These are phyloP conservation scores for Drosophila falleni DNA, from an alignment of 2,888 invertebrate species.

Conservation along the genomic window DNA sequence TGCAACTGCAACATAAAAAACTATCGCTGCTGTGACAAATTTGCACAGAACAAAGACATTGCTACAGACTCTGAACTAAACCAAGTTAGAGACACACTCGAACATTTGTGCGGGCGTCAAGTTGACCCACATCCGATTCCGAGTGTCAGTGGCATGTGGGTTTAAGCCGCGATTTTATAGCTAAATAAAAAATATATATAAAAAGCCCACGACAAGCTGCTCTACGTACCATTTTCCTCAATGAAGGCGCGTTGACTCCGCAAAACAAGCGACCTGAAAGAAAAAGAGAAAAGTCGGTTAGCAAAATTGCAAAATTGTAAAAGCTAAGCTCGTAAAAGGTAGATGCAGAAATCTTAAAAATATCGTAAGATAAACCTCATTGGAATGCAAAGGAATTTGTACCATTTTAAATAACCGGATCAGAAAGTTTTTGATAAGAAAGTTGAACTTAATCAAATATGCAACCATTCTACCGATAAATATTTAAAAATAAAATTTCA, in stretches of 20 bases:
- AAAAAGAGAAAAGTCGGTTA: conserved; percentile 34
- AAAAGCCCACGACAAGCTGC: conserved; percentile 52
- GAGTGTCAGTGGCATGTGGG: conserved; percentile 63
- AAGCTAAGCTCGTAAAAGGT: background rate
- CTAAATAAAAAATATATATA: conserved; percentile 39
- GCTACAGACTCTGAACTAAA: conserved; percentile 1
- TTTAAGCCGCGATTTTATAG: conserved; percentile 54
- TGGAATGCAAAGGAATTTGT: background rate
- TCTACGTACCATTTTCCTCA: conserved; percentile 84
- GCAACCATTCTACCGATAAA: too few species aligned
- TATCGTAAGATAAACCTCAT: background rate
- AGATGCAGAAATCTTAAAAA: background rate
- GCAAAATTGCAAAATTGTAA: conserved; percentile 12
- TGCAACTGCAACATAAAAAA: conserved; percentile 32
- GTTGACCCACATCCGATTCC: conserved; percentile 73
- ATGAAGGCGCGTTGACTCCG: conserved; percentile 84
- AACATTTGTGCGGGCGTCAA: conserved; percentile 69
- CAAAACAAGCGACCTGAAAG: conserved; percentile 84
- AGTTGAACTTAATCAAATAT: too few species aligned
- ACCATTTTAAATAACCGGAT: background rate
- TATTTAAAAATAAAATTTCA: too few species aligned
- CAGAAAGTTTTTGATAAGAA: background rate
- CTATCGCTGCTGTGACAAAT: conserved; percentile 66
- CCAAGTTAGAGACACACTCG: conserved; percentile 10
- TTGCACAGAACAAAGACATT: conserved; percentile 42